Evolutionary conservation across 2,797 vertebrate species (phyloP), one percentile per base, ranked within the genome.

Genomic region (Amniataba percoides): DNA sequence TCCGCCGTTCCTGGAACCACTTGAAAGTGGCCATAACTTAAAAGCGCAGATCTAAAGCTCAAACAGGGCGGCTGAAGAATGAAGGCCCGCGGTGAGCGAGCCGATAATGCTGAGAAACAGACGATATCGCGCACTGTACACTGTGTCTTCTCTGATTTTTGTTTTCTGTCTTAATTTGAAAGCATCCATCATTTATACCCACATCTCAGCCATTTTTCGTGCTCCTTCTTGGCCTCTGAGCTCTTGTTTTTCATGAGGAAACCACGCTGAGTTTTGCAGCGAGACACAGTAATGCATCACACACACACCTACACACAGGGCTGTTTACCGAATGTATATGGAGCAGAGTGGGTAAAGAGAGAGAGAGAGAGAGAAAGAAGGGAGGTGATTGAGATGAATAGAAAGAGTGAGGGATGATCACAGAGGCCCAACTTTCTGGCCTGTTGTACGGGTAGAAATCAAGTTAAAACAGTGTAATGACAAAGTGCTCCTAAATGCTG

Each of bases 361-460:
- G 36, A 18, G 15, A 67, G 36, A 60, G 18, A 76, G 21, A 23
- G 27, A 45, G 40, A 46, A 49, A 42, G 56, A 68, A 52, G 13
- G 31, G 19, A 43, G 34, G 60, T 63, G 72, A 77, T n/a, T 58
- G 46, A 71, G 70, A 77, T 80, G 58, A 86, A 64, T 53, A 52
- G 64, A 42, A 69, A 36, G 68, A 57, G 43, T 2, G 1, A 27
- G 63, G 43, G 57, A 64, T 73, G 67, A 83, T 70, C 55, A 83
- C 61, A 88, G 78, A 77, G 48, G 46, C 25, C 11, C 61, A 56
- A 36, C 61, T 1, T 5, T 53, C 71, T 74, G 77, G 64, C 67
- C 58, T 87, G 75, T 82, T 74, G 76, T 81, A 75, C 74, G 71
- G 53, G 71, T 39, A 71, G 58, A 67, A 83, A 84, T 75, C 49